phyloP scores from a whole-genome alignment of 2,888 invertebrate species.

The Zootermopsis nevadensis region DNA sequence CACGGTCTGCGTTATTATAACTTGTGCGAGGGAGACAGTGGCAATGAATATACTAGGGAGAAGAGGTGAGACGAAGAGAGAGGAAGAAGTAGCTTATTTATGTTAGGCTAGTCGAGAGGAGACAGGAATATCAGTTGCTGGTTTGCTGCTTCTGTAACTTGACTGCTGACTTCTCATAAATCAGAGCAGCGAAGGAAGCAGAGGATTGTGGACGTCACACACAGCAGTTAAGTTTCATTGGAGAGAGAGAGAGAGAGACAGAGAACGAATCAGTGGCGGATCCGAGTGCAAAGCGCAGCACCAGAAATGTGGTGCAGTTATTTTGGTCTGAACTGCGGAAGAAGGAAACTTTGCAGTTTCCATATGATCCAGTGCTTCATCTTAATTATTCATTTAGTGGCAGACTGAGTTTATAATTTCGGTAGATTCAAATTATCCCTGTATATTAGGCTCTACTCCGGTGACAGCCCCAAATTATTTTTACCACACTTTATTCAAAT shows the following conservation, averaged over 20 bases:
- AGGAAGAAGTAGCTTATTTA: constrained; percentile 28
- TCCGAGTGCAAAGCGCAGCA: neutral
- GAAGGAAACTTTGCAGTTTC: neutral
- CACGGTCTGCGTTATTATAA: neutral
- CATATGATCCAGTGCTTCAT: too few relatives aligned
- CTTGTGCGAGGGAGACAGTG: neutral
- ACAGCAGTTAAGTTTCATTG: constrained; percentile 31
- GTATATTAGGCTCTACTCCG: too few relatives aligned
- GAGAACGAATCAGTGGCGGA: constrained; percentile 14
- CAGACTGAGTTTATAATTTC: too few relatives aligned
- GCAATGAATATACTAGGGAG: neutral
- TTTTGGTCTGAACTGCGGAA: neutral
- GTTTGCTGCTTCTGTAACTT: constrained; percentile 25
- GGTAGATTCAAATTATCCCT: too few relatives aligned
- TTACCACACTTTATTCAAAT: too few relatives aligned
- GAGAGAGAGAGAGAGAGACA: constrained; percentile 3
- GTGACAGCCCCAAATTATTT: too few relatives aligned
- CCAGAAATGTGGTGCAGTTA: neutral
- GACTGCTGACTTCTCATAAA: constrained; percentile 41
- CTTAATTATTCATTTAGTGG: too few relatives aligned
- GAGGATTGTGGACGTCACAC: constrained; percentile 25
- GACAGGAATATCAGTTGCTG: constrained; percentile 37
- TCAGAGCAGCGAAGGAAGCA: constrained; percentile 28
- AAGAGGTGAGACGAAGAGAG: neutral
- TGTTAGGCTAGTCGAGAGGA: constrained; percentile 26